Evolutionary conservation across 2,797 vertebrate genomes (phyloP).

Genomic region (Myotis planiceps): DNA sequence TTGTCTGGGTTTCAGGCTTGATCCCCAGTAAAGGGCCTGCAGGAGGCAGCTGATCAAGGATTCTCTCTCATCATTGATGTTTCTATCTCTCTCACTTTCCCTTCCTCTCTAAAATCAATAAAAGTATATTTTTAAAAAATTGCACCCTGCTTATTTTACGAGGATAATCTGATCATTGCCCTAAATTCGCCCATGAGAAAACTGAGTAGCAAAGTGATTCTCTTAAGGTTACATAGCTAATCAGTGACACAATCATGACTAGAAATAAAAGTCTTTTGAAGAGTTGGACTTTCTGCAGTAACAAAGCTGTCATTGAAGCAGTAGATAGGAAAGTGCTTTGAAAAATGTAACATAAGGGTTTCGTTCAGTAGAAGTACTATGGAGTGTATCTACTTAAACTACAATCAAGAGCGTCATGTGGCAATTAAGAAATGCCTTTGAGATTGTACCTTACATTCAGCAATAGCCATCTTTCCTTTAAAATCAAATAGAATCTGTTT

Average conservation of each 20-base stretch:
- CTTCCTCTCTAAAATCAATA: neutral
- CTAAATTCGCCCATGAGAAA: neutral
- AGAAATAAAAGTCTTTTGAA: constrained; percentile 71
- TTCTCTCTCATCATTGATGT: neutral
- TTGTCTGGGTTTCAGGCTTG: neutral
- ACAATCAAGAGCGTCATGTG: neutral
- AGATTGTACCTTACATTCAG: constrained; percentile 3
- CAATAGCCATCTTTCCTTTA: constrained; percentile 10
- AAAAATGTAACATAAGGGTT: neutral
- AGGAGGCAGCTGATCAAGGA: neutral
- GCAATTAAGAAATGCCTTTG: neutral
- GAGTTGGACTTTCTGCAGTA: constrained; percentile 12
- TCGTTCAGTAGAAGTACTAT: neutral
- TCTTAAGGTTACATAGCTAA: constrained; percentile 57
- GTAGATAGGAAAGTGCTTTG: constrained; percentile 56
- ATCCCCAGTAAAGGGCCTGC: neutral
- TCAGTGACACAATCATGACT: constrained; percentile 53
- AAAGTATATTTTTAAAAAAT: neutral
- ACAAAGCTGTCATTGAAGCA: constrained; percentile 75
- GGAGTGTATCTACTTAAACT: neutral
- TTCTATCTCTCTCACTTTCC: neutral
- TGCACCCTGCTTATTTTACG: neutral
- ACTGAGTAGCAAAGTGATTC: neutral
- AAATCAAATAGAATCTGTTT: constrained; percentile 41
- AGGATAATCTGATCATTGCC: neutral